Evolutionary conservation across 2,113 vertebrate species (phyloP), one percentile per base, ranked within the genome.

Genomic region (Orcinus orca): DNA sequence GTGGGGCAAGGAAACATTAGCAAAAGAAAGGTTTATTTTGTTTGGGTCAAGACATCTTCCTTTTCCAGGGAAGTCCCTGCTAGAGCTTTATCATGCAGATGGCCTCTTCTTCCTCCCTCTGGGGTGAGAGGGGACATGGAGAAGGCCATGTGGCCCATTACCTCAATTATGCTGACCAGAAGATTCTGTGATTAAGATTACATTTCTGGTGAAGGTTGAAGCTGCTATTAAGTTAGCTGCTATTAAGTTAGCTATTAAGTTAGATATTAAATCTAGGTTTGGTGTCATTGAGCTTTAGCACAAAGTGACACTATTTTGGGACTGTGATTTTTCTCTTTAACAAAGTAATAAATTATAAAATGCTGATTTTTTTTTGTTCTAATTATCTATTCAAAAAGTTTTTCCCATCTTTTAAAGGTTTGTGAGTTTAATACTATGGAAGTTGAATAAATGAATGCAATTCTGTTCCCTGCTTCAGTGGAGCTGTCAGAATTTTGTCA

Each of bases 401-500:
- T 63, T 90, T 29, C 7, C 7, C 96, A 87, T 23, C 65, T 83
- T 98, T 95, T 98, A 71, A 97, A 99, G 98, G 97, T 93, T 99
- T 98, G 96, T 98, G 97, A 94, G 98, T 98, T 47, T 96, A 89
- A 33, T 98, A 98, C 86, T 98, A 98, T 98, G 98, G 99, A 97
- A 97, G 97, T 97, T 98, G 98, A 98, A 97, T 98, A 96, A 98
- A 99, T 82, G 95, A 98, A 38, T 99, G 98, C 31, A 97, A 98
- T 95, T 99, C 97, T 33, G 62, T 97, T 92, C 98, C 98, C n/a
- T 99, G 98, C 97, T 98, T 99, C 95, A 99, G 98, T 81, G 95
- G 97, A 87, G 98, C 98, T 92, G 98, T 98, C 98, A 99, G 92
- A 98, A 98, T 95, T 93, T 94, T 97, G 83, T 98, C 97, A 98